phyloP scores from a whole-genome alignment of 1,140 invertebrate genomes.

The Pogonomyrmex californicus region DNA sequence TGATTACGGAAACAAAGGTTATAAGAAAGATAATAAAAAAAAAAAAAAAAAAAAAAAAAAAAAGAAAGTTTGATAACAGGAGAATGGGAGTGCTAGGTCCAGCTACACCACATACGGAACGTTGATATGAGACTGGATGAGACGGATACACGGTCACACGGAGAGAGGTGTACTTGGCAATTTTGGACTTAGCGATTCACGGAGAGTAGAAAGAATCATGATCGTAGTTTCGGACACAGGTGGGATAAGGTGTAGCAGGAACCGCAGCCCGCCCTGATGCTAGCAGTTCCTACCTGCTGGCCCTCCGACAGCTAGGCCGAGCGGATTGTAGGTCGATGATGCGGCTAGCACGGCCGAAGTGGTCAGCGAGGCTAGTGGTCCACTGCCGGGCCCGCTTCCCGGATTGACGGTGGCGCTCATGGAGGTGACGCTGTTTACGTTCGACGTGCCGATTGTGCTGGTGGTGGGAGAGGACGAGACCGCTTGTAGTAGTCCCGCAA shows the following conservation, averaged over 20 bases:
- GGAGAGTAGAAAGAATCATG: slow-evolving; percentile 39
- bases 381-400: slow-evolving; percentile 69
- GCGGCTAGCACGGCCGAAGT: slow-evolving; percentile 90
- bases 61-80: slow-evolving; percentile 63
- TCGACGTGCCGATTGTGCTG: slow-evolving; percentile 75
- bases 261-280: slow-evolving; percentile 86
- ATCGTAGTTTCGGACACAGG: slow-evolving; percentile 75
- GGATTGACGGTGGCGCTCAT: slow-evolving; percentile 76
- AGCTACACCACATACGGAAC: slow-evolving; percentile 84
- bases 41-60: slow-evolving; percentile 52
- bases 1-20: slow-evolving; percentile 69
- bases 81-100: slow-evolving; percentile 85
- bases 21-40: slow-evolving; percentile 56
- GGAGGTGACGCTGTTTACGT: slow-evolving; percentile 77
- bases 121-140: slow-evolving; percentile 65
- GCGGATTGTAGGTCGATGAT: slow-evolving; percentile 93
- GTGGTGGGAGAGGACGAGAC: slow-evolving; percentile 83
- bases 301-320: slow-evolving; percentile 91
- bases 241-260: slow-evolving; percentile 84
- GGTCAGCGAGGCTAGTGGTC: slow-evolving; percentile 91
- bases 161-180: slow-evolving; percentile 47
- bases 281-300: slow-evolving; percentile 91
- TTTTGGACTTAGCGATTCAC: slow-evolving; percentile 44
- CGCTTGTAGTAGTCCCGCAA: slow-evolving; percentile 86
- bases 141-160: slow-evolving; percentile 56